A percentile compares a stretch with the other conserved stretches of the same genome.
These are phyloP conservation scores for Nephrotoma flavescens DNA, from an alignment of 2,888 invertebrate species.

Conservation along the genomic window DNA sequence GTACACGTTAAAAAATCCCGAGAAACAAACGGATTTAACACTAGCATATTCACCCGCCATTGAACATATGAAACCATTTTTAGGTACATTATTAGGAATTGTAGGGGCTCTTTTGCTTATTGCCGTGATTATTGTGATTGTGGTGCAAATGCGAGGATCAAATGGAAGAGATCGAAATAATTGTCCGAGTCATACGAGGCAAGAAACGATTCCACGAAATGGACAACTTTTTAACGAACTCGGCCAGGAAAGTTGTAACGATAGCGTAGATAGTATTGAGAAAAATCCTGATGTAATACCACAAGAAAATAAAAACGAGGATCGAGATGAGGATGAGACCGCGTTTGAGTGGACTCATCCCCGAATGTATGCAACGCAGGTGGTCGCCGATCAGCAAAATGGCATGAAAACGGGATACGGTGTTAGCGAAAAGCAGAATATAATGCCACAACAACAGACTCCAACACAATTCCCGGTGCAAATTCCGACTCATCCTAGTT, in stretches of 20 bases:
- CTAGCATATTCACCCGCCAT: constrained; percentile 33
- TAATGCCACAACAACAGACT: constrained; percentile 2
- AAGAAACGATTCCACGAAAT: constrained; percentile 27
- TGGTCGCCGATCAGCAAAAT: constrained; percentile 31
- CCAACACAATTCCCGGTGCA: constrained; percentile 1
- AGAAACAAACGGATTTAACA: constrained; percentile 44
- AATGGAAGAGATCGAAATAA: constrained; percentile 31
- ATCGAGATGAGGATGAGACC: constrained; percentile 26
- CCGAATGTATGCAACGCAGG: constrained; percentile 30
- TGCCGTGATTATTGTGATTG: constrained; percentile 35
- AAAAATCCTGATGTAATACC: constrained; percentile 31
- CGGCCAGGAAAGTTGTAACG: constrained; percentile 19
- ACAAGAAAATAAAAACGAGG: constrained; percentile 24
- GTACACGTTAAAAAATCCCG: constrained; percentile 57
- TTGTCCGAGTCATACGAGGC: constrained; percentile 27
- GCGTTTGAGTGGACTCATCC: constrained; percentile 27
- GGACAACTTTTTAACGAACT: constrained; percentile 23
- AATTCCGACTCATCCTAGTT: constrained; percentile 1
- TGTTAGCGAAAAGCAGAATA: not conserved
- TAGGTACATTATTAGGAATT: constrained; percentile 37
- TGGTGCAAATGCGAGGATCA: constrained; percentile 36
- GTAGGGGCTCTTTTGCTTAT: constrained; percentile 38
- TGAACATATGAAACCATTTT: constrained; percentile 38
- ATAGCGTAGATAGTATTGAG: constrained; percentile 32
- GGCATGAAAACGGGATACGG: constrained; percentile 21